phyloP scores from a whole-genome alignment of 1,140 invertebrate genomes.

The Brachionus asplanchnoidis region DNA sequence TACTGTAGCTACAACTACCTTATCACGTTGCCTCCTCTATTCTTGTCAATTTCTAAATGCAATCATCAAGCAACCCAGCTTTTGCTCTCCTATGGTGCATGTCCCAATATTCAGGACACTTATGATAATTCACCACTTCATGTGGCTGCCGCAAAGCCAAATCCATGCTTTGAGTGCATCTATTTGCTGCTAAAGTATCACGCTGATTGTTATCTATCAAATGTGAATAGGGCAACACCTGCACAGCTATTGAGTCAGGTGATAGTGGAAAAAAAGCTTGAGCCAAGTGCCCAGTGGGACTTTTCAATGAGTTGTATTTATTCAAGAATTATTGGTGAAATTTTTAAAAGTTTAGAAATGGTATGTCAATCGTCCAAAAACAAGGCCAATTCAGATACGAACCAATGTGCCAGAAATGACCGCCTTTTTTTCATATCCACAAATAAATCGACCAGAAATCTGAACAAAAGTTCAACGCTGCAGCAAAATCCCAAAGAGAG shows the following conservation, averaged over 20 bases:
- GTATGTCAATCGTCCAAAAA: background rate
- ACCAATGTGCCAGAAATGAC: background rate
- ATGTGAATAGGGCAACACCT: background rate
- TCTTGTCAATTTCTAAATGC: background rate
- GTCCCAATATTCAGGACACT: conserved; percentile 9
- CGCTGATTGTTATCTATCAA: background rate
- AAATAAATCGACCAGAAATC: background rate
- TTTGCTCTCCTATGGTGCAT: background rate
- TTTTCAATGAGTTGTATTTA: background rate
- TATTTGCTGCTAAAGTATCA: conserved; percentile 9
- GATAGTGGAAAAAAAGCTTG: background rate
- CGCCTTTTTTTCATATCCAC: background rate
- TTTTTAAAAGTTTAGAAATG: background rate
- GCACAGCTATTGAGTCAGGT: background rate
- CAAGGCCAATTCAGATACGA: background rate
- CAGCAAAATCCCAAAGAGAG: background rate
- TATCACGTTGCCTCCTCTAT: background rate
- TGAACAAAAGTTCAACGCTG: background rate
- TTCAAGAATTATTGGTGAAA: conserved; percentile 7
- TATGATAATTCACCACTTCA: conserved; percentile 2
- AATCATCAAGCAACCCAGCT: conserved; percentile 6
- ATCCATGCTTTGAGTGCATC: conserved; percentile 14
- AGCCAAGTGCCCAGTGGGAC: background rate
- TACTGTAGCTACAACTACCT: background rate
- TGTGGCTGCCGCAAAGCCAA: background rate